Base-by-base conservation (phyloP, 2,797 vertebrate species). In the Protonibea diacanthus region DNA sequence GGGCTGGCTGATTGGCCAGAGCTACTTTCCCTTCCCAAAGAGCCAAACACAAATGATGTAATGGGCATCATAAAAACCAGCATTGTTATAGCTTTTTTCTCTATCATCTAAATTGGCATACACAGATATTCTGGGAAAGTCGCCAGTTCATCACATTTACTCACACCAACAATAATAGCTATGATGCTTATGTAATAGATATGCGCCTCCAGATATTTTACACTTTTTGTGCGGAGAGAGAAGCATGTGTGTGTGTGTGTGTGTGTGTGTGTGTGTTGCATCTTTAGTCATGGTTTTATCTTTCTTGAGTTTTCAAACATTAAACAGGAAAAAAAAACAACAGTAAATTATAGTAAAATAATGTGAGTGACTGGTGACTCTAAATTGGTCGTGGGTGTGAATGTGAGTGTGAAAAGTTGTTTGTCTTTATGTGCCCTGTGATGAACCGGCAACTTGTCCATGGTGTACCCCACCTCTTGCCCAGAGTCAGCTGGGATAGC, bases 21-120 rank as follows among this genome's bases (percentile, higher is more conserved):
- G 52, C 27, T 68, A 63, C 66, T 77, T 88, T 82, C 57, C 71
- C 51, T 59, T 74, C 23, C 49, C 74, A 77, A 29, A 51, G 62
- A 88, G 60, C 55, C 83, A 71, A 76, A 62, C 44, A 62, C 63
- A 57, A 79, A 78, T 74, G 76, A 78, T 82, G 72, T 80, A 78
- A 84, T 74, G 48, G 29, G 38, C 67, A 74, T 49, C 44, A 75
- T 87, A 52, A 76, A 73, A 85, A 67, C 29, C 53, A 74, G 51
- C 44, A 70, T 75, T 85, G 82, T 80, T 51, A 33, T 18, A 49
- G 44, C 29, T 59, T 76, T 8, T 62, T 63, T 44, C 33, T 66
- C 57, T 49, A 33, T 70, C 15, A 69, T 55, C 55, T 78, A 72
- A 80, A 84, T 80, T 68, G 25, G 49, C 17, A 25, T 17, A 47